Evolutionary conservation across 1,140 invertebrate species (phyloP), one percentile per base, ranked within the genome.

Genomic region (Oncopodura yosiiana): DNA sequence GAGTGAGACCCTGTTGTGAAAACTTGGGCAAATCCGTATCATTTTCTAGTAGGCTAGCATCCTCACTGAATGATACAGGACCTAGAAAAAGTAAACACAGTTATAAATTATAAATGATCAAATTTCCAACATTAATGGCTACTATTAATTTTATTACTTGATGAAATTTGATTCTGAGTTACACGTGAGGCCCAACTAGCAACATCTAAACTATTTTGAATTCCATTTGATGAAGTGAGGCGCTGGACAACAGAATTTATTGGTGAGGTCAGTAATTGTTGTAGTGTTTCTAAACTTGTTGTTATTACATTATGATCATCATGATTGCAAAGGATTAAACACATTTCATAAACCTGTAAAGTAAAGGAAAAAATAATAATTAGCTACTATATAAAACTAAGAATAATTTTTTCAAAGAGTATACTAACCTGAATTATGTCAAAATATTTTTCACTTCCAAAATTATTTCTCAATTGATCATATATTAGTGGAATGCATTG

Each of bases 231-330:
- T 52, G 75, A 73, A 18, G 81, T 63, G 9, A 92, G 69, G 24
- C 78, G 71, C 11, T 68, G 60, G 24, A 80, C 69, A 6, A 89
- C 70, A 8, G 75, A 69, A n/a, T 76, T 71, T 18, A 77, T 77
- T 9, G 81, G 78, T 54, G 77, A 76, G 45, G 80, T 78, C 1
- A 94, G 68, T 3, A 92, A 66, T 53, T 84, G 78, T 43, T 80
- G 79, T 12, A 92, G 71, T 24, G 84, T 83, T 72, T 94, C 89
- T 60, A 93, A 72, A 18, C 84, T 76, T 6, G 85, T 77, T 58
- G 87, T 88, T 46, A 88, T 77, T n/a, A 89, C 76, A 71, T 91
- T 91, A 68, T 90, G 87, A 69, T 90, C 84, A 2, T 70, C 70
- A 65, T 81, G 79, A 48, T 78, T 74, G 26, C 79, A 75, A 68